Evolutionary conservation across 2,797 vertebrate genomes (phyloP), one percentile per base, ranked within the genome.

Genomic region (Gouania willdenowi): DNA sequence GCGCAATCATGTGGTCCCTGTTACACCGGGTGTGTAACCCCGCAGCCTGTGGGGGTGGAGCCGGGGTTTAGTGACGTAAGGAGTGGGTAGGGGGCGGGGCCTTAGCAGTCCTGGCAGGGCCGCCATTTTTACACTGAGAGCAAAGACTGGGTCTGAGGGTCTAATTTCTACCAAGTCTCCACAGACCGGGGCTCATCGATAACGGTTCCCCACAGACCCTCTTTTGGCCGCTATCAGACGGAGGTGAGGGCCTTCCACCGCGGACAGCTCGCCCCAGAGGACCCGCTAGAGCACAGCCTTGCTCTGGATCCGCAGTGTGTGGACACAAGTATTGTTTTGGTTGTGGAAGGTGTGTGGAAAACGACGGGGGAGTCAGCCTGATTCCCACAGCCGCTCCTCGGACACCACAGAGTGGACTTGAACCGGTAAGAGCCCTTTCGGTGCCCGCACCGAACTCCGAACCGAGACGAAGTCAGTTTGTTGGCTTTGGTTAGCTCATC

Each of bases 51-150:
- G 88, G 85, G 34, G 90, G 89, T 84, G 88, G 80, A 51, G 75
- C 75, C 37, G 49, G 19, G 42, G 54, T 68, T 72, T 43, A 68
- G 83, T 31, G 70, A 81, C 72, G 68, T 74, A 47, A 70, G 66
- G 55, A 32, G 19, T 5, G 68, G 70, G 79, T 79, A 75, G 81
- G 88, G 85, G 75, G 89, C 89, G 86, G 89, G 82, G 86, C 79
- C 80, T 83, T 73, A 43, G 50, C 79, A 72, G 84, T 88, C 84
- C 88, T 90, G 83, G 85, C 87, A 89, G 81, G 88, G 93, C 92
- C 94, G 95, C 95, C 95, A 98, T 98, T 97, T 97, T 97, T 94
- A 91, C 93, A 91, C 92, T 92, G 93, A 92, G 92, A 91, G 91
- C 84, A 90, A 87, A 88, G 86, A 91, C 91, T 92, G 91, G n/a